Evolutionary conservation across 2,797 vertebrate species (phyloP).

Genomic region (Chiloscyllium punctatum): DNA sequence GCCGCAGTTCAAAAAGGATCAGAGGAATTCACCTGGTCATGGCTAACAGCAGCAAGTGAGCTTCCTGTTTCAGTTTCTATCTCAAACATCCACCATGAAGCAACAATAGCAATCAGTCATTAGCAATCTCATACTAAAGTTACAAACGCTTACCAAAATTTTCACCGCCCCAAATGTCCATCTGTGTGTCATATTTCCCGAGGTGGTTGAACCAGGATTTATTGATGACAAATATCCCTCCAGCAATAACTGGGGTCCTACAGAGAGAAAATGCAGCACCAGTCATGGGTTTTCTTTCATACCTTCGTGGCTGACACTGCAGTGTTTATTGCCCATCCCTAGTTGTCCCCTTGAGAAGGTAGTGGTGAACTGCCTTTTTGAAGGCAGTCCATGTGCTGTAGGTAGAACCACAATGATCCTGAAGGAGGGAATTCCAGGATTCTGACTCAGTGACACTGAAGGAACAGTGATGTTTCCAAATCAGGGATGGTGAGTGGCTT

Average conservation of each 20-base stretch:
- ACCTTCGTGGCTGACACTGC: background rate
- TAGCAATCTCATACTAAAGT: no score
- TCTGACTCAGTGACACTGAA: background rate
- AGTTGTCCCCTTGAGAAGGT: background rate
- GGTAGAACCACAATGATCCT: no score
- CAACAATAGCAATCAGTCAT: no score
- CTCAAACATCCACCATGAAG: no score
- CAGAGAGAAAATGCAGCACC: constrained; percentile 41
- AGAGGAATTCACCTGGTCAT: no score
- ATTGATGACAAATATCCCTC: constrained; percentile 94
- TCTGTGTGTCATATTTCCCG: constrained; percentile 95
- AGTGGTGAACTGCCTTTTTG: background rate
- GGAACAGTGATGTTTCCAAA: background rate
- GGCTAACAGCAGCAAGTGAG: no score
- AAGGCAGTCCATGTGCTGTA: background rate
- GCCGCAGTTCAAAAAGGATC: no score
- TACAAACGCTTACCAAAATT: constrained; percentile 82
- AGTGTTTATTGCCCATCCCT: background rate
- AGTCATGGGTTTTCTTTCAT: background rate
- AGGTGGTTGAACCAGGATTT: constrained; percentile 97
- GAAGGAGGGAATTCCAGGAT: background rate
- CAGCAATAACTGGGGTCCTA: constrained; percentile 96
- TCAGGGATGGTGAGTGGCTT: background rate
- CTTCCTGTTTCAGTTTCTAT: no score
- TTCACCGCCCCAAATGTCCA: constrained; percentile 99